Base-by-base conservation (phyloP, 2,888 invertebrate genomes). In the Sympetrum striolatum region DNA sequence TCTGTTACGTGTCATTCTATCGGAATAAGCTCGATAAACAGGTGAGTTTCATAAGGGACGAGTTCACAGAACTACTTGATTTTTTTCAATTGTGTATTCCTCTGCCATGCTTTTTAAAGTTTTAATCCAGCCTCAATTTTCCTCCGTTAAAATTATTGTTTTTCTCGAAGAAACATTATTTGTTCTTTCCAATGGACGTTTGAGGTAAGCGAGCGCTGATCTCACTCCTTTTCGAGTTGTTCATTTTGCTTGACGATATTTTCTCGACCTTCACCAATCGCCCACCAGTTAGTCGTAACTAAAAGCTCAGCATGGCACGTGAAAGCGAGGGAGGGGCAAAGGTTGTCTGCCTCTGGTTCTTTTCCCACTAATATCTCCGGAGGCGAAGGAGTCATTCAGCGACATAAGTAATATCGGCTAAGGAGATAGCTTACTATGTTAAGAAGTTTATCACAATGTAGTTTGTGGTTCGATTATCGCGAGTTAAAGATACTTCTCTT, bases 1-100 rank as follows among this genome's bases (percentile, higher is more conserved):
- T 86, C 86, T 60, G 18, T 60, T 58, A 31, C 86, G n/a, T 60
- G 86, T 86, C 86, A 60, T 64, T 14, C 22, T 60, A 60, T 58
- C 86, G 86, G 37, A 86, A 39, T 60, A 86, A 60, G 37, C 86
- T 60, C 60, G 37, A 60, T 58, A 86, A 86, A 60, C 86, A 86
- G 86, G 86, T 86, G 86, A 86, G 86, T 22, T 37, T 86, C 10
- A 37, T 35, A 64, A 64, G 37, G n/a, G 22, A 64, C n/a, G 86
- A 64, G 22, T 86, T 14, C 53, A 18, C 18, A 53, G 4, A 53
- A 53, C 53, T 53, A 18, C 18, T 18, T 53, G 15, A 18, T 1
- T 2, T 53, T 18, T 53, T 1, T 53, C 18, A 1, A 18, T 18
- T 53, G 18, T 53, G 53, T 18, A 53, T 18, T 53, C 1, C 2